Percentiles rank a stretch among this genome's conserved stretches.
Evolutionary conservation across 2,888 invertebrate species (phyloP).

Genomic region (Amiota communis): DNA sequence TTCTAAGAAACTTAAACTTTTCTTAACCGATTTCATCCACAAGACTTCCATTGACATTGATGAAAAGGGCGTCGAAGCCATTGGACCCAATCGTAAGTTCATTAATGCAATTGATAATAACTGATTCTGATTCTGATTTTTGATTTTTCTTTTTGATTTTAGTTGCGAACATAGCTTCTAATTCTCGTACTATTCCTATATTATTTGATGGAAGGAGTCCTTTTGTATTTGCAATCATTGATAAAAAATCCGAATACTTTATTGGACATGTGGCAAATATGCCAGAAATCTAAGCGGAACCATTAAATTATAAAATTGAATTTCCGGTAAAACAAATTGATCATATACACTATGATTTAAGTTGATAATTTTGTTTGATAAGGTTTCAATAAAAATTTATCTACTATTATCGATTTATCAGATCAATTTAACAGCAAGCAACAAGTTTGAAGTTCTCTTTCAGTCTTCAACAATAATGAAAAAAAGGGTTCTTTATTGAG

Average conservation of each 20-base stretch:
- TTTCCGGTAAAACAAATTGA: no score
- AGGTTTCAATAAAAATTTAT: no score
- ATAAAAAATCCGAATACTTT: background rate
- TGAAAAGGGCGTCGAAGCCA: background rate
- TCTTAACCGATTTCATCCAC: background rate
- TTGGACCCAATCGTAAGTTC: background rate
- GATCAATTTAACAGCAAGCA: no score
- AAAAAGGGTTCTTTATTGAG: no score
- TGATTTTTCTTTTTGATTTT: background rate
- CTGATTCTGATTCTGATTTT: no score
- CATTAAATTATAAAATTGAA: no score
- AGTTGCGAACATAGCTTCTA: background rate
- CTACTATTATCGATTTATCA: no score
- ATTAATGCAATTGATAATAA: background rate
- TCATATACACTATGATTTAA: no score
- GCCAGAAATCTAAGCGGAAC: no score
- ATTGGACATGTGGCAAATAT: background rate
- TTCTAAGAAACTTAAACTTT: background rate
- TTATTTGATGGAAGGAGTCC: background rate
- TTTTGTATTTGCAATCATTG: background rate
- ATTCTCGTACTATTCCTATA: background rate
- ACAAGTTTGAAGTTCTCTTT: no score
- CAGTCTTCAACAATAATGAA: no score
- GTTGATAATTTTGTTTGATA: no score
- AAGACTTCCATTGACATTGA: background rate